Percentiles rank a stretch among this genome's conserved stretches.
Conservation (phyloP, 2,113 vertebrate species). For the Protomyctophum bolini region DNA sequence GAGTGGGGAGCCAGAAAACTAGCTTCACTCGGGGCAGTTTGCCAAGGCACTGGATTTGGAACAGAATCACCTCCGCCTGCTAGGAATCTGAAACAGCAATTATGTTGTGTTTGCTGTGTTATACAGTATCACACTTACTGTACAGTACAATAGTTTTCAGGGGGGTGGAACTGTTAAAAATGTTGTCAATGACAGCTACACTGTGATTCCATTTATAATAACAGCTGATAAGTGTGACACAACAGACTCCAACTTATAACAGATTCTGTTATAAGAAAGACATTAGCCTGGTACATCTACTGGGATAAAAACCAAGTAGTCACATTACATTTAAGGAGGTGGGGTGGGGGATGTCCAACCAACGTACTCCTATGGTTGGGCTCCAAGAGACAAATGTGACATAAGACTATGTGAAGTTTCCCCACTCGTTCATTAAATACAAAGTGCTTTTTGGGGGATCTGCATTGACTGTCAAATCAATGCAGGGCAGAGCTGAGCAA, state of each 20-base stretch:
- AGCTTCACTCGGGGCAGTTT: constrained; percentile 40
- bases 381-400: constrained; percentile 52
- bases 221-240: too few relatives aligned
- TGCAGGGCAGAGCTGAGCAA: constrained; percentile 61
- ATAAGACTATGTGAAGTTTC: constrained; percentile 57
- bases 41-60: constrained; percentile 58
- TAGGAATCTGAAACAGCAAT: constrained; percentile 51
- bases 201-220: too few relatives aligned
- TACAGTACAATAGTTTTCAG: background rate
- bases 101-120: constrained; percentile 47
- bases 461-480: constrained; percentile 71
- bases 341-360: background rate
- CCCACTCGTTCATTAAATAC: constrained; percentile 56
- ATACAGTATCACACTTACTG: constrained; percentile 29
- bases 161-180: too few relatives aligned
- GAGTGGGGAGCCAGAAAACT: constrained; percentile 50
- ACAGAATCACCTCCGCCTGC: constrained; percentile 34
- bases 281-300: constrained; percentile 14
- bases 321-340: constrained; percentile 11
- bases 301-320: constrained; percentile 25
- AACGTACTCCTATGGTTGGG: constrained; percentile 32
- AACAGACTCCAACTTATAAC: too few relatives aligned
- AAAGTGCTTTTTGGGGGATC: constrained; percentile 55
- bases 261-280: background rate
- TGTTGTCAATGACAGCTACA: too few relatives aligned